Evolutionary conservation across 2,888 invertebrate species (phyloP).

Genomic region (Erebia epiphron): DNA sequence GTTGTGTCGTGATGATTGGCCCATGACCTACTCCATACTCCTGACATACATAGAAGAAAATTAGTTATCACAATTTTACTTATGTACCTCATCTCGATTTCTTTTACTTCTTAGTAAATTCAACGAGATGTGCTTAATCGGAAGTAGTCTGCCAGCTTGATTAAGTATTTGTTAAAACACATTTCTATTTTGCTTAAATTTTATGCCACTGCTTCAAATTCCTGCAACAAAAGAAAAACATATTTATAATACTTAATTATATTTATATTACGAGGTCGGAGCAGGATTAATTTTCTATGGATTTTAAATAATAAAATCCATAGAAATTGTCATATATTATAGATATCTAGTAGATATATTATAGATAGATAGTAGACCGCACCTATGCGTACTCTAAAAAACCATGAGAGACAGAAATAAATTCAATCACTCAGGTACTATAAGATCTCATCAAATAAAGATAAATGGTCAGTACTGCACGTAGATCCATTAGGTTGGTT

Average conservation of each 20-base stretch:
- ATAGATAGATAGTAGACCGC: background rate
- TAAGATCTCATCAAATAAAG: conserved; percentile 25
- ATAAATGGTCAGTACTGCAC: conserved; percentile 24
- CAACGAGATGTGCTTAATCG: conserved; percentile 67
- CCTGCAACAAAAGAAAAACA: conserved; percentile 61
- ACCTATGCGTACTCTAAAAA: background rate
- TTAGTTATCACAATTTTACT: conserved; percentile 74
- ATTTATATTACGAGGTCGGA: too few relatives aligned
- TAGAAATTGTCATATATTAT: too few relatives aligned
- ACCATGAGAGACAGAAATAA: background rate
- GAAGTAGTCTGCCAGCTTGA: conserved; percentile 72
- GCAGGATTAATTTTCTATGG: too few relatives aligned
- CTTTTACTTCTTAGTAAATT: conserved; percentile 37
- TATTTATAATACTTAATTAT: background rate
- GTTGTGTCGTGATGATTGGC: conserved; percentile 80
- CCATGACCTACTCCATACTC: conserved; percentile 72
- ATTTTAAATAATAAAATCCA: too few relatives aligned
- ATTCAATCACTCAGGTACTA: conserved; percentile 10
- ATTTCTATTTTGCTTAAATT: conserved; percentile 59
- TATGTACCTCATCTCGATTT: conserved; percentile 64
- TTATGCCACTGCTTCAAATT: conserved; percentile 45
- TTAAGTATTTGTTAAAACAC: conserved; percentile 73
- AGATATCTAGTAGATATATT: too few relatives aligned
- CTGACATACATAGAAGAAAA: conserved; percentile 65
- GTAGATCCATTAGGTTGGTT: conserved; percentile 52